Evolutionary conservation across 2,113 vertebrate genomes (phyloP), one percentile per base, ranked within the genome.

Genomic region (Pangasianodon gigas): DNA sequence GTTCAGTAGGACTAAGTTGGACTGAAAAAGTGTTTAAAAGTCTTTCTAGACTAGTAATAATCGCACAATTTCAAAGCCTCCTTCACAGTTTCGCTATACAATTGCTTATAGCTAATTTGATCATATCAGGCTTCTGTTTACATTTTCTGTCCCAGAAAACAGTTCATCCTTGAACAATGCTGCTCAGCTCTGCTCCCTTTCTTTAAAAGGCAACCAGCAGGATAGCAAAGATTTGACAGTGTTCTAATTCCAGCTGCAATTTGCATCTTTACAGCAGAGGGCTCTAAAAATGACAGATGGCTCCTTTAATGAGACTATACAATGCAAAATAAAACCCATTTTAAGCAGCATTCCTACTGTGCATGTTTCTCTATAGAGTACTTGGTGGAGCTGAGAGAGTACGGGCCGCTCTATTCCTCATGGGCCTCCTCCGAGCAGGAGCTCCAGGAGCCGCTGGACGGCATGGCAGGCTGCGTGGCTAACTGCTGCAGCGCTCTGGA

Each of bases 301-400:
- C 19, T 62, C 32, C 18, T 56, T 44, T 4, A 75, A 46, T 81
- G 19, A 79, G 26, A 52, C 46, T 10, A 54, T 10, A 18, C 51
- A 52, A 77, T 54, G 52, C 3, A 24, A 88, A n/a, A 44, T 58
- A 48, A 46, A 46, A 58, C 52, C n/a, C 9, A 21, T 3, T 51
- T 69, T 32, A 67, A 37, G n/a, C 37, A 37, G 21, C 11, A 1
- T 14, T 18, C 26, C 16, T 24, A 1, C 48, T 71, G 37, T 41
- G 44, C 80, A 13, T 87, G 26, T 19, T 26, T 67, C 13, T 18
- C 32, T 80, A 18, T 56, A 99, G 98, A 99, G 93, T 99, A 99
- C 91, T 95, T 99, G 41, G 96, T 97, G 26, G 98, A 99, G 92
- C 93, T 99, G 79, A 95, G 97, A 3, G 98, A 99, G 89, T 99